Evolutionary conservation across 2,113 vertebrate species (phyloP).

Genomic region (Halcyon malimbica): DNA sequence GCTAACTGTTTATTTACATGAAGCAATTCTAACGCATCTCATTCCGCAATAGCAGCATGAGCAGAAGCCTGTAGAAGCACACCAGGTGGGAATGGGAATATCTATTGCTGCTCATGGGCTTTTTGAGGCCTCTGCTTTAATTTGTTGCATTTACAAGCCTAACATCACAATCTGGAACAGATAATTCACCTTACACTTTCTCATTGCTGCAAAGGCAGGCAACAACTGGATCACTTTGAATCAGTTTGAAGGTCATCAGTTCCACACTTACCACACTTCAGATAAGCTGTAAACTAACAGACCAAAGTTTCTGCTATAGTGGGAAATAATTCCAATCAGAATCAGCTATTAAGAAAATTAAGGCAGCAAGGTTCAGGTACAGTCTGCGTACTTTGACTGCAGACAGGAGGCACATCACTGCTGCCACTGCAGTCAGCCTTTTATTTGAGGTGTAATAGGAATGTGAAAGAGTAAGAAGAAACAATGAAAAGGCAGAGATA

Average conservation of each 20-base stretch:
- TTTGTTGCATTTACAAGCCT: not conserved
- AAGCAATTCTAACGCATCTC: not conserved
- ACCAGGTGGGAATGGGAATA: not conserved
- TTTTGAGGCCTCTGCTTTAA: not conserved
- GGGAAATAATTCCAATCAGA: not conserved
- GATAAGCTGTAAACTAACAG: not conserved
- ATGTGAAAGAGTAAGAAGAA: not conserved
- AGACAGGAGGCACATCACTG: not conserved
- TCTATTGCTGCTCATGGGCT: not conserved
- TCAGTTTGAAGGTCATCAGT: not conserved
- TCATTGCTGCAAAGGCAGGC: not conserved
- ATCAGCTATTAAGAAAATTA: not conserved
- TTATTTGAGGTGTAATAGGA: not conserved
- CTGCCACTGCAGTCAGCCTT: not conserved
- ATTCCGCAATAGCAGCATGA: not conserved
- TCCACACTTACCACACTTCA: not conserved
- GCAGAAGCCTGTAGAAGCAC: not conserved
- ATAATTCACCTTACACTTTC: not conserved
- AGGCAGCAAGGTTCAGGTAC: not conserved
- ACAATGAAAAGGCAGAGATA: not conserved
- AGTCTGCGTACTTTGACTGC: not conserved
- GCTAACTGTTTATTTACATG: not conserved
- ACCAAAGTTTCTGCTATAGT: not conserved
- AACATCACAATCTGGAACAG: not conserved
- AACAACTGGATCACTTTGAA: not conserved